Base-by-base conservation (phyloP, 2,888 invertebrate genomes). In the Azorinus chamasolen region DNA sequence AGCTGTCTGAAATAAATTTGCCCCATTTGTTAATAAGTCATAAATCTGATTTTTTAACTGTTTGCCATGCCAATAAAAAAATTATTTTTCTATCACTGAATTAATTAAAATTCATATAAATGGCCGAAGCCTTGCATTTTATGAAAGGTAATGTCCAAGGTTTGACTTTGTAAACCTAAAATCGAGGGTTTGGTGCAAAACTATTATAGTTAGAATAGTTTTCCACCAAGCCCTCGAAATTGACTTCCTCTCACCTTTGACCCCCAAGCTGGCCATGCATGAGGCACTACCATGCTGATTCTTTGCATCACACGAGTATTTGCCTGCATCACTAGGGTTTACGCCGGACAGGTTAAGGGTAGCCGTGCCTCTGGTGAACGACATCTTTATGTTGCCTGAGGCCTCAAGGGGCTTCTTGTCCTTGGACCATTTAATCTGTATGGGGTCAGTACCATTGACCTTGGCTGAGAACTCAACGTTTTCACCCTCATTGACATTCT, bases 321-420 rank as follows among this genome's bases (percentile, higher is more conserved):
- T 95, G 48, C 97, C 97, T 4, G 96, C 94, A 91, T 96, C 96
- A 89, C 96, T 96, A 51, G 94, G 93, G n/a, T 95, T 95, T 63
- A 96, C 95, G 51, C 96, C 96, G 82, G 95, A 95, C 83, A 98
- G 96, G 75, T 95, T 96, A 12, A 98, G 94, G 78, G 96, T 95
- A 50, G 86, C 87, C 20, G 79, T 83, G 25, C 89, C 89, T 25
- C 86, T 85, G 27, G 86, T 84, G 65, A 85, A 91, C 20, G 96
- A 95, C 25, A 96, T 96, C 87, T 95, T 96, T 12, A 96, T 94
- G 63, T 97, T 96, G 18, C 96, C 95, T 0, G 97, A 95, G 84
- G 96, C 96, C 81, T 95, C 95, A 27, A 98, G 95, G 12, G 96
- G 94, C 27, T 96, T 96, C 1, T 95, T 95, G 83, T 95, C 94